Percentiles rank a stretch among this genome's conserved stretches.
phyloP scores from a whole-genome alignment of 2,888 invertebrate genomes.

The Ophioninae sp. region DNA sequence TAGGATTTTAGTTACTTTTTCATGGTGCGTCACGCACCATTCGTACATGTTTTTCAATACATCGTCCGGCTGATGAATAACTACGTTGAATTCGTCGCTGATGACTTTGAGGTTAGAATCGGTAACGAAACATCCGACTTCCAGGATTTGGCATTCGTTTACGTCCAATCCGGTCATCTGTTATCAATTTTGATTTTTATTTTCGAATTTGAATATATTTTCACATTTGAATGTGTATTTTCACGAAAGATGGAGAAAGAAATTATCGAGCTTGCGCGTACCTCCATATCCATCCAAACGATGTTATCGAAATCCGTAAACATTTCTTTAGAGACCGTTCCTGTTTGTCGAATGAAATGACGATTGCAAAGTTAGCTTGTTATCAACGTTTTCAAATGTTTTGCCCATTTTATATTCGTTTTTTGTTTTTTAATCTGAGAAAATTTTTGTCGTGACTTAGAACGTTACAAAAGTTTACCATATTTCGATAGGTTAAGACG shows the following conservation, averaged over 20 bases:
- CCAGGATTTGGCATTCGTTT: conserved; percentile 90
- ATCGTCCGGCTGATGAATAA: conserved; percentile 89
- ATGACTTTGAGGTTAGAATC: conserved; percentile 89
- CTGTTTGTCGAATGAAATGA: conserved; percentile 19
- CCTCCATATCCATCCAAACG: conserved; percentile 90
- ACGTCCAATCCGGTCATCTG: conserved; percentile 95
- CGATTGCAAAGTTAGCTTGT: not conserved
- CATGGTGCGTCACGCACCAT: conserved; percentile 93
- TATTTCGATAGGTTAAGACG: conserved; percentile 31
- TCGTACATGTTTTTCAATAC: conserved; percentile 89
- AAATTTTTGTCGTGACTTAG: not conserved
- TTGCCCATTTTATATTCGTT: not conserved
- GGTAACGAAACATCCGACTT: conserved; percentile 94
- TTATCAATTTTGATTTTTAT: too few relatives aligned
- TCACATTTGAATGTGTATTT: too few relatives aligned
- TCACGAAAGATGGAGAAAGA: not conserved
- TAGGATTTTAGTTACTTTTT: conserved; percentile 83
- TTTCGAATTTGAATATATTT: too few relatives aligned
- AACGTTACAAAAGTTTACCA: conserved; percentile 49
- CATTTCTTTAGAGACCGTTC: conserved; percentile 51
- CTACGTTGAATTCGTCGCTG: conserved; percentile 88
- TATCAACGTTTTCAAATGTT: conserved; percentile 2
- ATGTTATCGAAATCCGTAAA: conserved; percentile 76
- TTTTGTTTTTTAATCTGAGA: not conserved
- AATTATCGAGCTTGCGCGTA: conserved; percentile 65